These are phyloP conservation scores for Sinohyriopsis cumingii DNA, from an alignment of 2,888 invertebrate genomes.

Conservation along the genomic window DNA sequence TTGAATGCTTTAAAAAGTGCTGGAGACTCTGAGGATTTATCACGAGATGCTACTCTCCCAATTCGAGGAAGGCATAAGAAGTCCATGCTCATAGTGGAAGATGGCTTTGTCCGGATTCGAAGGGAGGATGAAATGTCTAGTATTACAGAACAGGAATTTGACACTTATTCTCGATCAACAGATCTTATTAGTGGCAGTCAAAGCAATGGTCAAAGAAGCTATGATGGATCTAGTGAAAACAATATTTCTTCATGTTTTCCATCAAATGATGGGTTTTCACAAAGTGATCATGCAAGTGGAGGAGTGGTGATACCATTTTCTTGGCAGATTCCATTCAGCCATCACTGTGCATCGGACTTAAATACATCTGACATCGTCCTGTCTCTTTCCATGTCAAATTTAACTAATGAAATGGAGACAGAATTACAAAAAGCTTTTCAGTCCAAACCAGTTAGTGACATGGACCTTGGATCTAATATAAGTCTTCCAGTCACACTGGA, in stretches of 20 bases:
- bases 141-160: slow-evolving; percentile 34
- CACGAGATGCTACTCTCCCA: too few relatives aligned
- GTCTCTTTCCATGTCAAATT: slow-evolving; percentile 59
- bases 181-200: slow-evolving; percentile 34
- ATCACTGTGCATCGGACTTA: neutral
- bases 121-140: slow-evolving; percentile 76
- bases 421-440: slow-evolving; percentile 55
- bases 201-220: slow-evolving; percentile 49
- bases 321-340: too few relatives aligned
- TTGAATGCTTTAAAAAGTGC: too few relatives aligned
- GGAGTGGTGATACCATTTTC: neutral
- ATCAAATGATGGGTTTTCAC: neutral
- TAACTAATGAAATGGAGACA: slow-evolving; percentile 63
- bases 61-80: slow-evolving; percentile 8
- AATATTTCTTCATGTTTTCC: neutral
- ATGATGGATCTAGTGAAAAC: slow-evolving; percentile 14
- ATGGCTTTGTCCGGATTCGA: slow-evolving; percentile 89
- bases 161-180: slow-evolving; percentile 23
- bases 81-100: slow-evolving; percentile 90
- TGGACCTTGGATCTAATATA: slow-evolving; percentile 22
- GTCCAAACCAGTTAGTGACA: slow-evolving; percentile 17
- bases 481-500: slow-evolving; percentile 20
- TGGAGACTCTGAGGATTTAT: too few relatives aligned
- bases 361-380: slow-evolving; percentile 48
- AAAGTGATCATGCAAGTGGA: slow-evolving; percentile 3